A percentile compares a stretch with the other conserved stretches of the same genome.
phyloP scores from a whole-genome alignment of 2,888 invertebrate species.

The Galeopsomyia nigrocyanea region DNA sequence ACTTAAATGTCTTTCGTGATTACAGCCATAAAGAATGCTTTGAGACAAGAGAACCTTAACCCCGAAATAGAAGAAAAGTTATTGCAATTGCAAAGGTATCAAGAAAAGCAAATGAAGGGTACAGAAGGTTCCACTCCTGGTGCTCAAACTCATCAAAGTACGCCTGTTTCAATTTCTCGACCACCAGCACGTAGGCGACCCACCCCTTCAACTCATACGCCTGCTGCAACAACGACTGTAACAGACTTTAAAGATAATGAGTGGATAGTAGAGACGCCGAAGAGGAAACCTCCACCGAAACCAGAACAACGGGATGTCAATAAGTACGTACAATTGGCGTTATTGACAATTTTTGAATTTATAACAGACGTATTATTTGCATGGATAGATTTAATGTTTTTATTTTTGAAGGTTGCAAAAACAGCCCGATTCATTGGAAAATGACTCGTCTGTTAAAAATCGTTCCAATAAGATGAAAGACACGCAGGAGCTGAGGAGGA shows the following conservation, averaged over 20 bases:
- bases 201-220: constrained; percentile 62
- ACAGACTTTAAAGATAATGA: constrained; percentile 56
- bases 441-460: constrained; percentile 59
- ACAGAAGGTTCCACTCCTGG: constrained; percentile 61
- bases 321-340: constrained; percentile 52
- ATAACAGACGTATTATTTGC: neutral
- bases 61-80: constrained; percentile 95
- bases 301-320: constrained; percentile 59
- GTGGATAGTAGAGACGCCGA: constrained; percentile 60
- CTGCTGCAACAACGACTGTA: constrained; percentile 47
- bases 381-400: constrained; percentile 18
- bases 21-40: constrained; percentile 91
- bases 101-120: constrained; percentile 82
- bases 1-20: constrained; percentile 46
- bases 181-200: constrained; percentile 72
- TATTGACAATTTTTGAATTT: neutral
- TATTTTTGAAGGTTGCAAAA: constrained; percentile 55
- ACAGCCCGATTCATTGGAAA: constrained; percentile 57
- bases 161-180: constrained; percentile 66
- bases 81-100: constrained; percentile 87
- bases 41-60: constrained; percentile 90
- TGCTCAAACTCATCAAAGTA: constrained; percentile 57
- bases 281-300: constrained; percentile 59
- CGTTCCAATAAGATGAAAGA: constrained; percentile 67
- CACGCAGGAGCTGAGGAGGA: constrained; percentile 71